Evolutionary conservation across 2,113 vertebrate species (phyloP).

Genomic region (Panthera uncia): DNA sequence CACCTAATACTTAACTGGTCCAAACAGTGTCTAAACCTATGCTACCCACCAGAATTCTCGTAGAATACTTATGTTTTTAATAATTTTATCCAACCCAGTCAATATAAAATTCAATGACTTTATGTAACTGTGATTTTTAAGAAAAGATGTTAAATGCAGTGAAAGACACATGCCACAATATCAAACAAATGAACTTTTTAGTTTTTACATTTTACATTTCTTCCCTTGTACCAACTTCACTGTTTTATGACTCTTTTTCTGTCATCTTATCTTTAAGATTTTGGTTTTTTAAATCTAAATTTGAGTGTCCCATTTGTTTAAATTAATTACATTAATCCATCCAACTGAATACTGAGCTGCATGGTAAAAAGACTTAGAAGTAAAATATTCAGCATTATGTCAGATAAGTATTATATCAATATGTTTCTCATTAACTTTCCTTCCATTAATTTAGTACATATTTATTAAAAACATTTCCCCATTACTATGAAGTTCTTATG

Average conservation of each 20-base stretch:
- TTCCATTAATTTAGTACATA: neutral
- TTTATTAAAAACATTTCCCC: conserved; percentile 46
- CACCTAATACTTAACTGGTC: neutral
- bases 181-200: neutral
- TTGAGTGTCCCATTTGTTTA: neutral
- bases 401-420: neutral
- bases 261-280: conserved; percentile 1
- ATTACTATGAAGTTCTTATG: neutral
- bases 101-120: neutral
- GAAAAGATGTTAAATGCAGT: neutral
- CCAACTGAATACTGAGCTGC: neutral
- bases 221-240: neutral
- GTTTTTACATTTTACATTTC: conserved; percentile 4
- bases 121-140: neutral
- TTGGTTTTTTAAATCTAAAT: conserved; percentile 6
- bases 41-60: neutral
- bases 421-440: neutral
- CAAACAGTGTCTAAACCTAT: neutral
- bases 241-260: neutral
- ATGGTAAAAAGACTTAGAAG: neutral
- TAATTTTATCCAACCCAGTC: neutral
- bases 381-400: neutral
- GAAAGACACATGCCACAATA: neutral
- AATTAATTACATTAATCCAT: conserved; percentile 10
- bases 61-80: neutral